Evolutionary conservation across 2,888 invertebrate species (phyloP), one percentile per base, ranked within the genome.

Genomic region (Drosophila mulleri): DNA sequence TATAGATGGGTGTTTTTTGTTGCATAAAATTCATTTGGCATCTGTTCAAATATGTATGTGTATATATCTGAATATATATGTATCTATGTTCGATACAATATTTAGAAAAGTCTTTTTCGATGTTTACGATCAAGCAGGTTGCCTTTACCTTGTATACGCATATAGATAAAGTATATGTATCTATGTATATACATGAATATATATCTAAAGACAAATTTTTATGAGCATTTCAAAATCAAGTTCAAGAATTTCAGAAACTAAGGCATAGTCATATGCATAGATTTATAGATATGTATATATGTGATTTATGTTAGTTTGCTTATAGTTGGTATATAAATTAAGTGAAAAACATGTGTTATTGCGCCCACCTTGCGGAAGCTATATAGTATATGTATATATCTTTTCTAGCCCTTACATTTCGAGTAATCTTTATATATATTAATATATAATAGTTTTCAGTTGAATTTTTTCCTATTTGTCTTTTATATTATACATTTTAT

Each of bases 21-120:
- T 86, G 82, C 82, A 88, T 82, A 74, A 81, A 81, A 83, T 79
- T 76, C 73, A 45, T 57, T 75, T 90, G 91, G 91, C 90, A 90
- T 68, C 66, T 62, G 65, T 88, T 88, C 91, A 90, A 90, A 83
- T 79, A 86, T 78, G 48, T 78, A 65, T 78, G 58, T 76, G 52
- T 20, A 37, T 37, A 64, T 54, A 56, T 70, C 26, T 16, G 8
- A 8, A 64, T 63, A 73, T 75, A 72, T 78, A 75, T 41, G 63
- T 69, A 72, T 78, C 77, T 73, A 80, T 84, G 65, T 75, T 72
- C 53, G 20, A 29, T 74, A 73, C 64, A 64, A 80, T 78, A 72
- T 80, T 29, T 62, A 64, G 71, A 64, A 67, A 35, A 58, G 48
- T 61, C 77, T 44, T 63, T 75, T 66, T 41, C 39, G 60, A 62